Percentiles rank a stretch among this genome's conserved stretches.
phyloP scores from a whole-genome alignment of 2,113 vertebrate genomes.

The Pteruthius melanotis region DNA sequence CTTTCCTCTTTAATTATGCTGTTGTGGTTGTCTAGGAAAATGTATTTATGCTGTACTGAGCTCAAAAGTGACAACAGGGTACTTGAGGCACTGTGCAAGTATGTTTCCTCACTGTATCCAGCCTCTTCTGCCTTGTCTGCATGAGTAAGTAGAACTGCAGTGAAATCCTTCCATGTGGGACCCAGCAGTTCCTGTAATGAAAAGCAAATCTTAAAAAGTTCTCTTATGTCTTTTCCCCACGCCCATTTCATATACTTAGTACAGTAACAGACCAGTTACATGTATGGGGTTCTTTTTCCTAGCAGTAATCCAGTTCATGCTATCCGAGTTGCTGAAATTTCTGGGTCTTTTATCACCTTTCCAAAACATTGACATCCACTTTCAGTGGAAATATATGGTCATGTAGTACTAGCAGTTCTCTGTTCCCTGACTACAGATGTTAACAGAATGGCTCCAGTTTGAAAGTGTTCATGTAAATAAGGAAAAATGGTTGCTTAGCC shows the following conservation, averaged over 20 bases:
- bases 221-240: not conserved
- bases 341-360: not conserved
- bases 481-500: not conserved
- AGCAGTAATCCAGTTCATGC: not conserved
- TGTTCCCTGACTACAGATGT: not conserved
- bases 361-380: not conserved
- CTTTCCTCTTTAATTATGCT: conserved; percentile 65
- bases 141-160: conserved; percentile 80
- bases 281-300: not conserved
- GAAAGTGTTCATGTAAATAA: not conserved
- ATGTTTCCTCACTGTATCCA: conserved; percentile 60
- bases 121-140: conserved; percentile 74
- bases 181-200: conserved; percentile 80
- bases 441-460: not conserved
- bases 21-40: conserved; percentile 74
- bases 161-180: conserved; percentile 76
- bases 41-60: conserved; percentile 63
- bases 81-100: conserved; percentile 63
- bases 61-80: conserved; percentile 65
- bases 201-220: conserved; percentile 12
- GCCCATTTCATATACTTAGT: not conserved
- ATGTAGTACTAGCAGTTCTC: not conserved
- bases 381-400: not conserved
- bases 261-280: not conserved
- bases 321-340: not conserved